Percentiles rank a stretch among this genome's conserved stretches.
These are phyloP conservation scores for Tichodroma muraria DNA, from an alignment of 2,113 vertebrate species.

Conservation along the genomic window DNA sequence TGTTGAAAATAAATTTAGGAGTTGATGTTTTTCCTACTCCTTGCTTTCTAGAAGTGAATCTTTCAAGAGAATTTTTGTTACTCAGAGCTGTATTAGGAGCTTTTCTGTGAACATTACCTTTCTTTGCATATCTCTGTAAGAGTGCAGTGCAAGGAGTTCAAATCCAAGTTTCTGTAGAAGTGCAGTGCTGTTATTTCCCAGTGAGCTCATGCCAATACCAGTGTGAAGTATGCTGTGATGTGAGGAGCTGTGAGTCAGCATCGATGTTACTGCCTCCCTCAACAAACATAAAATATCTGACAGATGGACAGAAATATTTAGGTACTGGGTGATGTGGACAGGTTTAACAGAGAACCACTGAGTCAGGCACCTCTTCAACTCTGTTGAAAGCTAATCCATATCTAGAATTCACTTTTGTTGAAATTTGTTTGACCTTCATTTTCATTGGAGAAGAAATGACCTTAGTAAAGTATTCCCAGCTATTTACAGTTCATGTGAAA, in stretches of 20 bases:
- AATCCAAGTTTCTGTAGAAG: neutral
- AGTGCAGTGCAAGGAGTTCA: neutral
- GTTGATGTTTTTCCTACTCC: neutral
- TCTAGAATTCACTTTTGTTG: neutral
- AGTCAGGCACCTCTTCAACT: neutral
- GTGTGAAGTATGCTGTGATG: neutral
- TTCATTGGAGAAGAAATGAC: neutral
- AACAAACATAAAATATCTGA: neutral
- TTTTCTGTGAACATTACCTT: neutral
- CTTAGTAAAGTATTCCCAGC: neutral
- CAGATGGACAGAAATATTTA: neutral
- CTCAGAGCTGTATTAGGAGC: neutral
- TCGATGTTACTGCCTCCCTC: neutral
- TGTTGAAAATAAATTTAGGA: neutral
- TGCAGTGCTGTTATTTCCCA: neutral
- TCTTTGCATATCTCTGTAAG: neutral
- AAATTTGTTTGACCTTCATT: neutral
- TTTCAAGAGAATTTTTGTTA: neutral
- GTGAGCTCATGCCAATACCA: fast-evolving
- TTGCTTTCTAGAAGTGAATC: neutral
- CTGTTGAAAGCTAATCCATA: neutral
- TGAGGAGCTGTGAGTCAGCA: neutral
- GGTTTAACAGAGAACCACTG: neutral
- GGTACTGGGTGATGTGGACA: neutral
- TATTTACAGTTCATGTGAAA: neutral